Evolutionary conservation across 2,113 vertebrate species (phyloP), one percentile per base, ranked within the genome.

Genomic region (Passer domesticus): DNA sequence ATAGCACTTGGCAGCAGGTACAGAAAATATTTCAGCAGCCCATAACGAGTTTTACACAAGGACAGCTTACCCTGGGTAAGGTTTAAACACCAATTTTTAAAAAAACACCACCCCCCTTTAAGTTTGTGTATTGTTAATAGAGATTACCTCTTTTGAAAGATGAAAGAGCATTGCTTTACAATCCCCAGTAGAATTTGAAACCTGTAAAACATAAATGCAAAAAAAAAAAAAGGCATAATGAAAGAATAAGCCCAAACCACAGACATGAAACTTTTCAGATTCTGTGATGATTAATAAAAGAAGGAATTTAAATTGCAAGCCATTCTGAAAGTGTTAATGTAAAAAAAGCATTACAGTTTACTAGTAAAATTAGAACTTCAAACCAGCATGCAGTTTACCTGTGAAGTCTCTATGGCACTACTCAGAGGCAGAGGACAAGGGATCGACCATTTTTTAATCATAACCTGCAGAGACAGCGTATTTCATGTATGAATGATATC

Each of bases 401-500:
- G 98, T 66, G 91, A 91, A 81, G 84, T 68, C 46, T 94, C 93
- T 19, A 92, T 33, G 3, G 97, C 97, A n/a, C 93, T 78, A 46
- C 98, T 98, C 60, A 97, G 87, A 78, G 98, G 98, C 55, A 99
- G 97, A 31, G 99, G 99, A 94, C 99, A 99, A 47, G 99, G 99
- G 86, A 99, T 97, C 15, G 98, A 98, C 99, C 99, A 99, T 79
- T 99, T 99, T 97, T 99, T 99, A 50, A 99, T 94, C 56, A 99
- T 89, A 87, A 99, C 62, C 99, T 99, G 96, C 37, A 97, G 90
- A 90, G 89, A 97, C 31, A 97, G 63, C 52, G 16, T 56, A 90
- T 72, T 88, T 53, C 39, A 72, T 6, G 6, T 35, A 73, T 7
- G 15, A 82, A 43, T 35, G 30, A 55, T 21, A 83, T 23, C 66